Conservation (phyloP, 2,113 vertebrate species). For the Hemichromis elongatus region DNA sequence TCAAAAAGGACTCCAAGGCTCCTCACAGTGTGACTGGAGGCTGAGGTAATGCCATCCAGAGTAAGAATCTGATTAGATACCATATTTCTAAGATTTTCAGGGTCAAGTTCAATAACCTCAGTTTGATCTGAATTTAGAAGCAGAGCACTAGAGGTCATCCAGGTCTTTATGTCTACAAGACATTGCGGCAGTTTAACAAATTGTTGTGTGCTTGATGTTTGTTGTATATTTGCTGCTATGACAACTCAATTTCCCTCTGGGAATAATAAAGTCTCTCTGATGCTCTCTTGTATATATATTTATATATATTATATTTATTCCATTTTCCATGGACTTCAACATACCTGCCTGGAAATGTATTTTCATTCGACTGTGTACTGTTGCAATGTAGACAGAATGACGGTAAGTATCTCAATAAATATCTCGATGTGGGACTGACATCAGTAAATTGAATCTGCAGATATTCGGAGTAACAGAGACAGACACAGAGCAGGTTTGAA, state of each 20-base stretch:
- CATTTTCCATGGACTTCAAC: accelerated
- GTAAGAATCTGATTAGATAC: accelerated
- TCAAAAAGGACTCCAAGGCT: no score
- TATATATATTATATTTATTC: neutral
- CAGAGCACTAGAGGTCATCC: neutral
- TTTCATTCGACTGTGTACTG: neutral
- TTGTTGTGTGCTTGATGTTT: neutral
- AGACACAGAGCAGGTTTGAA: neutral
- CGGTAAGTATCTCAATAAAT: accelerated
- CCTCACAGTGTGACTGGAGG: no score
- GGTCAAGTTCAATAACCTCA: accelerated
- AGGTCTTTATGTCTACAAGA: no score
- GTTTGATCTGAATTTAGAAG: accelerated
- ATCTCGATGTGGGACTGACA: neutral
- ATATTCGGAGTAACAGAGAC: neutral
- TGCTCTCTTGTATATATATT: neutral
- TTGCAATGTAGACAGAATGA: accelerated
- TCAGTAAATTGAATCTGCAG: neutral
- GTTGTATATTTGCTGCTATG: neutral
- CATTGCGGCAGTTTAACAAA: accelerated
- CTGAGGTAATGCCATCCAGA: no score
- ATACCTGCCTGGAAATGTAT: accelerated
- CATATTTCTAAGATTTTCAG: no score
- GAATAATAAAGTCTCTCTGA: neutral
- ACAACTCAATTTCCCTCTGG: neutral